A percentile compares a stretch with the other conserved stretches of the same genome.
phyloP scores from a whole-genome alignment of 2,113 vertebrate species.

The Sula dactylatra region DNA sequence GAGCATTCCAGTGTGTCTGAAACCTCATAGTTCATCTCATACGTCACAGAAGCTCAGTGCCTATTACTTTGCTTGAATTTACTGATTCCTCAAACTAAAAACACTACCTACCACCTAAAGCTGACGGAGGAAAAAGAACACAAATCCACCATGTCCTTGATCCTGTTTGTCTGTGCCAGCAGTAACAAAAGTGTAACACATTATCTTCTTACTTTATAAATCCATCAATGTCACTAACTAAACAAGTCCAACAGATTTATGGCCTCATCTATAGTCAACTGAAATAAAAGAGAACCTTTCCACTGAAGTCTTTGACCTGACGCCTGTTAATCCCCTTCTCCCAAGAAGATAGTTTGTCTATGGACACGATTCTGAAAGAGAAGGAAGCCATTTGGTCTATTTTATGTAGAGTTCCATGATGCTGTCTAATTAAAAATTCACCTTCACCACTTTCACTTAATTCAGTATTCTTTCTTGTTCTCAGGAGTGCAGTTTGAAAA shows the following conservation, averaged over 20 bases:
- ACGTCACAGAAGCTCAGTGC: background rate
- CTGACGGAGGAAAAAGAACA: background rate
- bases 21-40: background rate
- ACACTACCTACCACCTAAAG: background rate
- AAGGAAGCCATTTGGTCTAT: background rate
- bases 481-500: background rate
- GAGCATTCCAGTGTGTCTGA: background rate
- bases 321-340: background rate
- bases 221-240: background rate
- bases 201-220: background rate
- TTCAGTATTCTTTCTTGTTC: background rate
- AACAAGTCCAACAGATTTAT: background rate
- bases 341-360: background rate
- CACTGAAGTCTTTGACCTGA: background rate
- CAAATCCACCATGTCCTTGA: background rate
- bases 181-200: background rate
- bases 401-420: background rate
- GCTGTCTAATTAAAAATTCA: conserved; percentile 14
- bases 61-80: background rate
- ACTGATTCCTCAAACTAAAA: background rate
- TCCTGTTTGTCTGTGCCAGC: background rate
- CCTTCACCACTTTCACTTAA: background rate
- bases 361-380: background rate
- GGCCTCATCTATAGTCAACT: background rate
- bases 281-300: background rate